Evolutionary conservation across 2,797 vertebrate genomes (phyloP), one percentile per base, ranked within the genome.

Genomic region (Pterois miles): DNA sequence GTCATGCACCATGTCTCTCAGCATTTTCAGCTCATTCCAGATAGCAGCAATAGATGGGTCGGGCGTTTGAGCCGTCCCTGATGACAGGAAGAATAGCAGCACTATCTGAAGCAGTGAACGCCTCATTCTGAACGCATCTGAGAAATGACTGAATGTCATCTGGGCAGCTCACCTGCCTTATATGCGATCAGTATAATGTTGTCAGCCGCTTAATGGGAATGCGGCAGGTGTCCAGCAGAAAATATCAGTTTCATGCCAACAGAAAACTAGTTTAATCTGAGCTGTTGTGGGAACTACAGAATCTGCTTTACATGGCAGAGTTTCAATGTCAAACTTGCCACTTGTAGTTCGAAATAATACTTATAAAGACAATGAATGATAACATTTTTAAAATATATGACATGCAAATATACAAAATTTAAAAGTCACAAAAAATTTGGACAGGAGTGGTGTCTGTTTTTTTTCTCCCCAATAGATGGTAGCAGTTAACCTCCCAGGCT

Each of bases 11-110:
- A 0, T 22, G 12, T 43, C 58, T 60, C 36, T 84, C 57, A 50
- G 54, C 36, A 13, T 73, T 68, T 78, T 70, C 23, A 72, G 34
- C 50, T 76, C 46, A 16, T 8, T 73, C 57, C 64, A 65, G 38
- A 65, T 65, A 8, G 13, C 52, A 23, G 58, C 23, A 12, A 48
- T 65, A 8, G 43, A 54, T 18, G 14, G 66, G 13, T 59, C 33
- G 2, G 23, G 0, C 4, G 5, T 62, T 46, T 59, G 43, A 64
- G 54, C 53, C 54, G 7, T 34, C 29, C 22, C 60, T 56, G 46
- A 12, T 46, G 66, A 43, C 29, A 56, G 11, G n/a, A 40, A 29
- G 46, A 63, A 58, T 2, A 77, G 62, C 72, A 83, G 36, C 36
- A 63, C 20, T 20, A 52, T 69, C 14, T 43, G 25, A 65, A 29